These are phyloP conservation scores for Prionailurus viverrinus DNA, from an alignment of 2,113 vertebrate species.

Conservation along the genomic window DNA sequence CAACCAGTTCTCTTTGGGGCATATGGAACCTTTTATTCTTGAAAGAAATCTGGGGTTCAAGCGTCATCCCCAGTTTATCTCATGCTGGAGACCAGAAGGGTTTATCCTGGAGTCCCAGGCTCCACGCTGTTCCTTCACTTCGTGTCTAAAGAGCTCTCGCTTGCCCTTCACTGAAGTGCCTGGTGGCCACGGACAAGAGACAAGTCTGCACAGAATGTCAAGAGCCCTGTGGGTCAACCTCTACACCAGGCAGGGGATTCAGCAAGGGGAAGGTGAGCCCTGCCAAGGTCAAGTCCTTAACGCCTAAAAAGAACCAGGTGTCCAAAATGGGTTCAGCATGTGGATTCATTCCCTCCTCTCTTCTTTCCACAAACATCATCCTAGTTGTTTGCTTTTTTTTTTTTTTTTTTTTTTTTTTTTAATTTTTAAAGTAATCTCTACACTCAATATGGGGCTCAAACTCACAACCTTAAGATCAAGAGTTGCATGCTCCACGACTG, in stretches of 20 bases:
- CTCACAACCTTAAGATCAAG: too few species aligned
- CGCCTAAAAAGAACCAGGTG: background rate
- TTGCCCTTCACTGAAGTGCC: background rate
- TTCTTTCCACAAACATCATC: background rate
- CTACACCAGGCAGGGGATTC: background rate
- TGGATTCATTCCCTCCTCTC: background rate
- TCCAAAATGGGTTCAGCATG: background rate
- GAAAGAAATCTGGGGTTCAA: background rate
- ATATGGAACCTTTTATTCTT: conserved; percentile 14
- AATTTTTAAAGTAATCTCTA: too few species aligned
- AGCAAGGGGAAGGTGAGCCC: background rate
- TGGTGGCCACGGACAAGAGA: background rate
- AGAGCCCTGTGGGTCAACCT: background rate
- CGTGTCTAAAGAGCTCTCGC: background rate
- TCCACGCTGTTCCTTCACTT: background rate
- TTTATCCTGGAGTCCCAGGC: background rate
- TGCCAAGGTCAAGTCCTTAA: background rate
- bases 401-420: background rate
- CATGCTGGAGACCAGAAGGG: background rate
- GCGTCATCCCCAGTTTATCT: background rate
- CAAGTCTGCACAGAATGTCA: background rate
- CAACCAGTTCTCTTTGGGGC: conserved; percentile 31
- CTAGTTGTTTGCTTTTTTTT: background rate
- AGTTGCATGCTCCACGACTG: too few species aligned
- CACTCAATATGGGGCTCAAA: too few species aligned